Evolutionary conservation across 1,140 invertebrate genomes (phyloP), one percentile per base, ranked within the genome.

Genomic region (Ips typographus): DNA sequence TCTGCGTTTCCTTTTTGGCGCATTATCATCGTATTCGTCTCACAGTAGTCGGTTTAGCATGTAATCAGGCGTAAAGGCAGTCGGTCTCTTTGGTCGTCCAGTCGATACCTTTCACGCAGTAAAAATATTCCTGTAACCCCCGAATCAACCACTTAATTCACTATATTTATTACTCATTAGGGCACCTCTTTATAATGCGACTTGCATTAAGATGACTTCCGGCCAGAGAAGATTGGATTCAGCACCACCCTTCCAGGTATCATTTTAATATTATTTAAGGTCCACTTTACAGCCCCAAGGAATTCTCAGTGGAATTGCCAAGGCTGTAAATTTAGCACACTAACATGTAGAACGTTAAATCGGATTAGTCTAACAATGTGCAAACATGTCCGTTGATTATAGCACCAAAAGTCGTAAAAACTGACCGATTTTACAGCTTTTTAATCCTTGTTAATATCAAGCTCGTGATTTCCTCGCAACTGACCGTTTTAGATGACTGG

Each of bases 401-500:
- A 22, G 55, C 22, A 43, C 36, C 40, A 44, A 57, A 43, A 58
- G 42, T 55, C 52, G 55, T 66, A 66, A 66, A 66, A 58, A 57
- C 44, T 44, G n/a, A 55, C 6, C 47, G 40, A 55, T 66, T 66
- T 66, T 66, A 66, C 56, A 43, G 56, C 64, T n/a, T 56, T 66
- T 66, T 66, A 66, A 66, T 66, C 64, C 64, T 58, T 8, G 53
- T 57, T 66, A 58, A 66, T 66, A 56, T 58, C 44, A 6, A 36
- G 49, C 64, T 66, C 64, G 64, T 66, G 64, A 66, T 66, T 43
- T 47, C 37, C 22, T 41, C 39, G 52, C 53, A 40, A 39, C 53
- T 47, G 40, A 56, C 58, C 55, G 53, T 40, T 55, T 66, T 66
- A 66, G 64, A 66, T 66, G 64, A 66, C 64, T 66, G 53, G 55